Evolutionary conservation across 1,140 invertebrate genomes (phyloP).

Genomic region (Melitaea cinxia): DNA sequence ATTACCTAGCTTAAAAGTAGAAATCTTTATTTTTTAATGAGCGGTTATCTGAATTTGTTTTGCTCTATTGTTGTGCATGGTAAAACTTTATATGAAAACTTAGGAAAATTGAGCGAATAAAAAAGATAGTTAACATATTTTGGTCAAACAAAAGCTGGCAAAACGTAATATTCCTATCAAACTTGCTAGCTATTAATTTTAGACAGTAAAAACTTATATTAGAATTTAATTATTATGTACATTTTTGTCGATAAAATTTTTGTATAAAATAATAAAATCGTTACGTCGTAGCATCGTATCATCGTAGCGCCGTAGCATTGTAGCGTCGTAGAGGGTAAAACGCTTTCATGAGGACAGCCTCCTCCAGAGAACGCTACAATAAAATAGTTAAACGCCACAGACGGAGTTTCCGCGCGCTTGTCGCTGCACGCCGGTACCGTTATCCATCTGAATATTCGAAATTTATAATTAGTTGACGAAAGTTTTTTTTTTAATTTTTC

Average conservation of each 20-base stretch:
- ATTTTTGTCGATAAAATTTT: no score
- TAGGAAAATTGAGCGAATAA: no score
- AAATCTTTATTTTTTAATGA: no score
- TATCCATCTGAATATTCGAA: background rate
- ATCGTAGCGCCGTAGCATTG: background rate
- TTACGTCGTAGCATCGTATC: slow-evolving; percentile 4
- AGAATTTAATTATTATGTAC: slow-evolving; percentile 8
- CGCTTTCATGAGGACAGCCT: slow-evolving; percentile 43
- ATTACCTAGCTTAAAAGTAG: no score
- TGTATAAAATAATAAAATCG: background rate
- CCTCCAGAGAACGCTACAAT: slow-evolving; percentile 40
- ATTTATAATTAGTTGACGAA: background rate
- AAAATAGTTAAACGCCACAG: slow-evolving; percentile 43
- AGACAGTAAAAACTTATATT: no score
- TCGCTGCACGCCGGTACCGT: slow-evolving; percentile 38
- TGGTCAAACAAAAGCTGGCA: no score
- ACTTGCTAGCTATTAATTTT: no score
- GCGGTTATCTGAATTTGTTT: no score
- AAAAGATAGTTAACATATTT: no score
- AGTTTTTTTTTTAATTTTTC: background rate
- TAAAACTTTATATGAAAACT: no score
- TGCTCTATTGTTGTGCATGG: no score
- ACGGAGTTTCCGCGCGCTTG: slow-evolving; percentile 46
- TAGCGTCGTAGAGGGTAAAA: slow-evolving; percentile 40
- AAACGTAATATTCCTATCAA: no score